These are phyloP conservation scores for Hassar affinis DNA, from an alignment of 2,113 vertebrate genomes.

Conservation along the genomic window DNA sequence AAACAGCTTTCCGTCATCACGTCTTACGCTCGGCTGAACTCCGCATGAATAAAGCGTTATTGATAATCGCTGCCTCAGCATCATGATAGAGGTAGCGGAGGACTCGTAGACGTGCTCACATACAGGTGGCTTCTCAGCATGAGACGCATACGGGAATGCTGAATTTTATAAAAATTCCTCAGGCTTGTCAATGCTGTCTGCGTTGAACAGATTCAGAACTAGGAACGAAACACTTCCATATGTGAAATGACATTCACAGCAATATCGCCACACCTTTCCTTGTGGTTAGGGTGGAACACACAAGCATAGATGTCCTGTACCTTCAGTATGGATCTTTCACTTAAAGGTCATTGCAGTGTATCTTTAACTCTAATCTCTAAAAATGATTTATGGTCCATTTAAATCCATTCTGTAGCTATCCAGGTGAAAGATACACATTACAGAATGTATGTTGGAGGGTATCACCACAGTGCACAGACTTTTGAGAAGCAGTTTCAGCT, in stretches of 20 bases:
- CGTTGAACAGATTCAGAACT: neutral
- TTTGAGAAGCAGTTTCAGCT: neutral
- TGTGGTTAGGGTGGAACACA: neutral
- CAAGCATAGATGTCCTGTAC: neutral
- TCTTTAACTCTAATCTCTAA: neutral
- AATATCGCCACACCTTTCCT: neutral
- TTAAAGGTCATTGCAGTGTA: neutral
- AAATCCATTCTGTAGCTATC: neutral
- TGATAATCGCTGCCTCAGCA: slow-evolving; percentile 23
- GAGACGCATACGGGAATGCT: neutral
- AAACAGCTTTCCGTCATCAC: slow-evolving; percentile 4
- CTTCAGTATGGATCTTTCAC: neutral
- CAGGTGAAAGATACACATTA: neutral
- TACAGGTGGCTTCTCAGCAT: neutral
- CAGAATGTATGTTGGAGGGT: neutral
- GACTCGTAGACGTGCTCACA: slow-evolving; percentile 3
- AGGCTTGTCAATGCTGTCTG: neutral
- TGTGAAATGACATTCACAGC: neutral
- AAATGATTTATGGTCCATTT: neutral
- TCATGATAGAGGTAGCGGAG: neutral
- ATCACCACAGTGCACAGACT: neutral
- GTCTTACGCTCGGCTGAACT: slow-evolving; percentile 12
- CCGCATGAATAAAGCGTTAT: slow-evolving; percentile 1
- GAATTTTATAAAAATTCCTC: no score
- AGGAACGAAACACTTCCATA: neutral